phyloP scores from a whole-genome alignment of 2,888 invertebrate genomes.

The Hylaea fasciaria region DNA sequence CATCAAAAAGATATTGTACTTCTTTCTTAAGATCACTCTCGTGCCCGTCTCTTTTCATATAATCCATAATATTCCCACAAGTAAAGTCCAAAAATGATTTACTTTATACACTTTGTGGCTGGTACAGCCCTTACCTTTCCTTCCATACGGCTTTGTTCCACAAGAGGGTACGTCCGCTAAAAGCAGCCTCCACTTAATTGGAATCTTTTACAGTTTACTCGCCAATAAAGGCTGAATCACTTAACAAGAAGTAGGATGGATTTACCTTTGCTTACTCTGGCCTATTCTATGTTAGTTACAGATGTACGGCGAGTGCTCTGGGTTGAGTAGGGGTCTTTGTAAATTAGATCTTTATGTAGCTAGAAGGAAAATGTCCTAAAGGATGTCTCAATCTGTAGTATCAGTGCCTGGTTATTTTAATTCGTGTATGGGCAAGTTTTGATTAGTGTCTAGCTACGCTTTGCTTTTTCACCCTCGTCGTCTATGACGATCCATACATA shows the following conservation, averaged over 20 bases:
- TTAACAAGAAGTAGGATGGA: conserved; percentile 47
- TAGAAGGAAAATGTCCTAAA: not conserved
- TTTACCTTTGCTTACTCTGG: conserved; percentile 39
- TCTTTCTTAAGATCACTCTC: no score
- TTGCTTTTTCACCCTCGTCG: no score
- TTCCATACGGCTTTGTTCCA: conserved; percentile 60
- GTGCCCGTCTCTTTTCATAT: no score
- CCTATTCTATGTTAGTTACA: conserved; percentile 35
- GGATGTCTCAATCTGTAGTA: no score
- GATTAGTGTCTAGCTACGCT: no score
- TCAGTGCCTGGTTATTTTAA: no score
- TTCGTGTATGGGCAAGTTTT: no score
- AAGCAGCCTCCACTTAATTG: conserved; percentile 74
- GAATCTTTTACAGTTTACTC: conserved; percentile 83
- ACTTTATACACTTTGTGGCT: conserved; percentile 35
- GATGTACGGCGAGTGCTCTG: conserved; percentile 41
- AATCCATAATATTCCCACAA: no score
- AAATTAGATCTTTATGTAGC: not conserved
- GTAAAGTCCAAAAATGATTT: not conserved
- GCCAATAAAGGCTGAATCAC: conserved; percentile 69
- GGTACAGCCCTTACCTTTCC: conserved; percentile 35
- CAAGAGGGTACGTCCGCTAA: conserved; percentile 63
- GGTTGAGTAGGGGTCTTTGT: not conserved
- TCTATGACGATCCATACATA: not conserved
- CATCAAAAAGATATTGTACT: no score